These are phyloP conservation scores for Microcebus tavaratra DNA, from an alignment of 2,113 vertebrate species.

Conservation along the genomic window DNA sequence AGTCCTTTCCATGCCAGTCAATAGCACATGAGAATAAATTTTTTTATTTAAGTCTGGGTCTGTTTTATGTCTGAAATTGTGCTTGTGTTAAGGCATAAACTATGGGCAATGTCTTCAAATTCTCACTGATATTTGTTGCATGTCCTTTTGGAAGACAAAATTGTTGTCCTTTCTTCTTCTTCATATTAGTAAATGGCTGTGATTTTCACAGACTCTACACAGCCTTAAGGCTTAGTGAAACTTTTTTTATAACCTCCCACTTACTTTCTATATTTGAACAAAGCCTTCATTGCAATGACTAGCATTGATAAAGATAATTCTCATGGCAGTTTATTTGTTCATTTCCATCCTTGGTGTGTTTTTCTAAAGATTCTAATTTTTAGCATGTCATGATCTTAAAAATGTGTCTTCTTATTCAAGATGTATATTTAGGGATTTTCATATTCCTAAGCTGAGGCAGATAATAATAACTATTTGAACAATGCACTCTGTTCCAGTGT, in stretches of 20 bases:
- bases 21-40: background rate
- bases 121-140: background rate
- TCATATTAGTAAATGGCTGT: conserved; percentile 62
- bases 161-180: background rate
- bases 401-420: conserved; percentile 11
- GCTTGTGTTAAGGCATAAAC: background rate
- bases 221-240: conserved; percentile 75
- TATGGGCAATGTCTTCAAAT: background rate
- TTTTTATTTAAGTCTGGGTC: background rate
- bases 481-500: background rate
- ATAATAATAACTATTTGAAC: background rate
- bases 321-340: conserved; percentile 70
- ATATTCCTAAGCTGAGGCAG: background rate
- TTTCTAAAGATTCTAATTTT: conserved; percentile 60
- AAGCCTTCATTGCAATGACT: conserved; percentile 62
- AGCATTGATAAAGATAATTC: conserved; percentile 78
- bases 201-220: conserved; percentile 73
- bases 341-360: conserved; percentile 18
- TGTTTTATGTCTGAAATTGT: conserved; percentile 8
- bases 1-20: background rate
- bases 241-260: conserved; percentile 78
- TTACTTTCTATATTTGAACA: conserved; percentile 82
- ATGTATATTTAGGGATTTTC: background rate
- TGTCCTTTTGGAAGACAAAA: conserved; percentile 58
- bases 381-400: conserved; percentile 17